Evolutionary conservation across 2,888 invertebrate genomes (phyloP).

Genomic region (Lathronympha strigana): DNA sequence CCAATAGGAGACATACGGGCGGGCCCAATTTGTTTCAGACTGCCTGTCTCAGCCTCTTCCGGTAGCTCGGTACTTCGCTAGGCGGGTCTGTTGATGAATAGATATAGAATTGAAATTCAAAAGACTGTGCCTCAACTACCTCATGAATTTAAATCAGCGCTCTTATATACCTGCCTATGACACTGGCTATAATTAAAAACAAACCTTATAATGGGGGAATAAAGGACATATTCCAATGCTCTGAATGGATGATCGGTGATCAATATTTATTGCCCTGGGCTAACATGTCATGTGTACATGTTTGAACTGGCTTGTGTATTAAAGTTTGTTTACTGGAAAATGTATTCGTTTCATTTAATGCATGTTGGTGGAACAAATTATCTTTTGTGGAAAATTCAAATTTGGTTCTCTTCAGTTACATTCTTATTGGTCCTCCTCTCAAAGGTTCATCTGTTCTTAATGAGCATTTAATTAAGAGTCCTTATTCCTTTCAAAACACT

Average conservation of each 20-base stretch:
- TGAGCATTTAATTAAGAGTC: too few species aligned
- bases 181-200: background rate
- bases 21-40: background rate
- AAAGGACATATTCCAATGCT: slow-evolving; percentile 13
- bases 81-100: slow-evolving; percentile 16
- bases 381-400: background rate
- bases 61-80: background rate
- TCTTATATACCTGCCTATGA: slow-evolving; percentile 9
- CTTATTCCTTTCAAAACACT: too few species aligned
- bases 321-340: slow-evolving; percentile 24
- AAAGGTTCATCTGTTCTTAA: too few species aligned
- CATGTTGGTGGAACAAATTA: background rate
- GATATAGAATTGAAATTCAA: slow-evolving; percentile 30
- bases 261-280: slow-evolving; percentile 38
- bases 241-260: slow-evolving; percentile 7
- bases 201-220: slow-evolving; percentile 10
- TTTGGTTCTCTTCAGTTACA: too few species aligned
- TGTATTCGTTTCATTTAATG: slow-evolving; percentile 10
- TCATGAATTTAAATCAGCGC: slow-evolving; percentile 32
- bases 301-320: slow-evolving; percentile 27
- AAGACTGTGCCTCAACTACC: slow-evolving; percentile 24
- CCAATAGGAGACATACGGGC: background rate
- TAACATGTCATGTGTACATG: slow-evolving; percentile 30
- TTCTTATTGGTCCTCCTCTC: too few species aligned
- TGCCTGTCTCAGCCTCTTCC: background rate